A percentile compares a stretch with the other conserved stretches of the same genome.
Conservation (phyloP, 2,113 vertebrate genomes). For the Petrocephalus zakoni region DNA sequence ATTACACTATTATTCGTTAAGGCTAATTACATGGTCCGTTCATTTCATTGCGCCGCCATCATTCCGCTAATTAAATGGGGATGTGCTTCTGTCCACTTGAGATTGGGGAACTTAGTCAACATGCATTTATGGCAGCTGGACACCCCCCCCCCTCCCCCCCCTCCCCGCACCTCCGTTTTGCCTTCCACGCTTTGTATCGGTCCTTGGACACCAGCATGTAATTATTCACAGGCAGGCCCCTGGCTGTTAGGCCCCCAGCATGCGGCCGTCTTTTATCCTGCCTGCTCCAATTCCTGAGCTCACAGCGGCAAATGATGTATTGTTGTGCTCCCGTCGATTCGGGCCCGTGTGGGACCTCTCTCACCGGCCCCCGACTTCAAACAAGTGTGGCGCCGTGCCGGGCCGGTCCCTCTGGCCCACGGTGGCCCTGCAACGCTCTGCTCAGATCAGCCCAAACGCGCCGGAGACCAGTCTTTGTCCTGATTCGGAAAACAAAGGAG, state of each 20-base stretch:
- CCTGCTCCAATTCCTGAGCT: conserved; percentile 46
- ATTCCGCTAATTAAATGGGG: conserved; percentile 46
- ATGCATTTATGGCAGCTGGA: conserved; percentile 40
- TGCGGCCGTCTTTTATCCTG: conserved; percentile 65
- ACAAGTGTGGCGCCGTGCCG: background rate
- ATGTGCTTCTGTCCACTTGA: conserved; percentile 41
- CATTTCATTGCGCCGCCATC: conserved; percentile 1
- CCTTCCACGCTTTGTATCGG: conserved; percentile 32
- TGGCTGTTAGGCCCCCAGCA: conserved; percentile 49
- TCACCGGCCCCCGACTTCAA: conserved; percentile 47
- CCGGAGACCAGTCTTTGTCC: background rate
- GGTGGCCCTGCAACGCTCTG: background rate
- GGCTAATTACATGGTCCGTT: conserved; percentile 31
- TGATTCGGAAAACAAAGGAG: background rate
- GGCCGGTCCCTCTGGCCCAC: background rate
- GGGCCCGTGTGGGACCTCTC: conserved; percentile 41
- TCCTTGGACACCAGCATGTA: conserved; percentile 31
- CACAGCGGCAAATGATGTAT: conserved; percentile 69
- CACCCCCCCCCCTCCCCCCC: background rate
- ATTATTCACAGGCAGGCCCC: conserved; percentile 34
- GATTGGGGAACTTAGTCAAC: conserved; percentile 34
- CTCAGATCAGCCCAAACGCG: background rate
- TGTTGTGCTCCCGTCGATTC: conserved; percentile 59
- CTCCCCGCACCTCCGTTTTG: conserved; percentile 29
- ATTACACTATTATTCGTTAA: conserved; percentile 7